A percentile compares a stretch with the other conserved stretches of the same genome.
Conservation (phyloP, 2,113 vertebrate species). For the Ornithorhynchus anatinus region DNA sequence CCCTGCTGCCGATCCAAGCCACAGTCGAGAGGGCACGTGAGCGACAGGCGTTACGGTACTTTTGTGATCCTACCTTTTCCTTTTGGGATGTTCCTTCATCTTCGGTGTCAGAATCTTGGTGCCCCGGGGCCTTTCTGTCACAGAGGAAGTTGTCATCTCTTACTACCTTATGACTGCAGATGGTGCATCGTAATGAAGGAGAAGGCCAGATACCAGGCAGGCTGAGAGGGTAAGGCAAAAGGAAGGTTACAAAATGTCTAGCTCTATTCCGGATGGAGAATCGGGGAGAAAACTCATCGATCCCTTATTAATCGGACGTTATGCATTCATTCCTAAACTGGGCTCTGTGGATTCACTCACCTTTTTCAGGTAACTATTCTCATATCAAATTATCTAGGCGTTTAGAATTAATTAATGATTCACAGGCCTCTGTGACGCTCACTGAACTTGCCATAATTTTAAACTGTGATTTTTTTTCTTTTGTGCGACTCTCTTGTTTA, state of each 20-base stretch:
- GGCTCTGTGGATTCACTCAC: not conserved
- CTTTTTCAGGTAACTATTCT: slow-evolving; percentile 17
- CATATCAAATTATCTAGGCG: not conserved
- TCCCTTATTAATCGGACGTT: not conserved
- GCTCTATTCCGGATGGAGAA: slow-evolving; percentile 19
- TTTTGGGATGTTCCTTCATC: not conserved
- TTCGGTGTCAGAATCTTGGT: not conserved
- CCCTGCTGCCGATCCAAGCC: too few relatives aligned
- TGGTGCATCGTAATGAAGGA: not conserved
- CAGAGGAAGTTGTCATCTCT: not conserved
- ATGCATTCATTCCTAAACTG: not conserved
- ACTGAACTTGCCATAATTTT: not conserved
- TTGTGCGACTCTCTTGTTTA: not conserved
- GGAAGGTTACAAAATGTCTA: not conserved
- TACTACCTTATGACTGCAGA: too few relatives aligned
- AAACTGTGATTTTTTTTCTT: not conserved
- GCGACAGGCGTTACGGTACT: too few relatives aligned
- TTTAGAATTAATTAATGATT: slow-evolving; percentile 9
- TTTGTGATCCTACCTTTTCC: not conserved
- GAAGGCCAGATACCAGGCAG: not conserved
- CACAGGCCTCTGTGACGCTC: not conserved
- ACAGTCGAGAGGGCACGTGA: too few relatives aligned
- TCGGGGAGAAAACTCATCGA: not conserved
- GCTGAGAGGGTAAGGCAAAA: not conserved
- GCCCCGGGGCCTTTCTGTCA: not conserved